Base-by-base conservation (phyloP, 1,140 invertebrate species). In the Alviniconcha marisindica region DNA sequence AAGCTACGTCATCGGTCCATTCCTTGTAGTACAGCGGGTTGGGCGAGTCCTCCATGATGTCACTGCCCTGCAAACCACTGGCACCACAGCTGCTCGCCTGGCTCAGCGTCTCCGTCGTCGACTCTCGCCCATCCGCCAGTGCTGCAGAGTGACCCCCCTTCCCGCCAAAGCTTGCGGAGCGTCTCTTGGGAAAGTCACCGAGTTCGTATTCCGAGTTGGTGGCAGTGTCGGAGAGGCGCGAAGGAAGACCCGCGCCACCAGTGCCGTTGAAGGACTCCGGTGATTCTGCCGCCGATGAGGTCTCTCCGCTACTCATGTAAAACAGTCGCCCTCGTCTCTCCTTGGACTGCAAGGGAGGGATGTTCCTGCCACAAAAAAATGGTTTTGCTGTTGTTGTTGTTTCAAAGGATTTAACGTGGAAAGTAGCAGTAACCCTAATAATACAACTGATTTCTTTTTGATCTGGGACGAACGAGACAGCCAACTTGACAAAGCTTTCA, bases 301-400 rank as follows among this genome's bases (percentile, higher is more conserved):
- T 89, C 69, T 91, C 89, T 54, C 90, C 89, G 83, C 89, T 91
- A 74, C 90, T 89, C 85, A 90, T 89, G 80, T 90, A 90, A 83
- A 90, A 91, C 73, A 90, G 54, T 60, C 86, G 85, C 7, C 82
- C 36, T 48, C 73, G 80, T 84, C 69, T 84, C 36, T 36, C 36
- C 60, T 77, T 80, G 31, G 78, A 38, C 40, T 80, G 78, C 10
- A 60, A 80, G 56, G 24, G 14, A 18, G 56, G 40, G 21, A 71
- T 21, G 56, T 21, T 28, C 24, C 56, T 60, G 56, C 71, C 21
- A 33, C 1, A 76, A n/a, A 60, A n/a, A 60, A 60, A 60, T n/a
- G n/a, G n/a, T n/a, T n/a, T n/a, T n/a, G n/a, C n/a, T n/a, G n/a
- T n/a, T n/a, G n/a, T n/a, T n/a, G n/a, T n/a, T n/a, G n/a, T n/a